These are phyloP conservation scores for Orthonevra nobilis DNA, from an alignment of 2,888 invertebrate genomes.

Conservation along the genomic window DNA sequence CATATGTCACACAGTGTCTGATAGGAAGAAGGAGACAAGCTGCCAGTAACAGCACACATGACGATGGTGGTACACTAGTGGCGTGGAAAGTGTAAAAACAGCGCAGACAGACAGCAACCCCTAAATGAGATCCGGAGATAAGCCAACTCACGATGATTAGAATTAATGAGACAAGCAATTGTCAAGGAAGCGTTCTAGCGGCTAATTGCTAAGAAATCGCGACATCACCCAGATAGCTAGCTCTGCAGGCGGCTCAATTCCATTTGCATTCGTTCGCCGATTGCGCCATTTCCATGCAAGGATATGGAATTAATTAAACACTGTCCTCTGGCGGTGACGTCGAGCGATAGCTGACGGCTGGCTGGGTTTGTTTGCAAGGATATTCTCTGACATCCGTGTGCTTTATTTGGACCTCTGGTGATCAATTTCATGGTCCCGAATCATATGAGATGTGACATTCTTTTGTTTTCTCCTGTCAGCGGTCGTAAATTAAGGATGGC, in stretches of 20 bases:
- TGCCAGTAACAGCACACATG: constrained; percentile 52
- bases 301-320: constrained; percentile 62
- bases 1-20: constrained; percentile 37
- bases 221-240: constrained; percentile 47
- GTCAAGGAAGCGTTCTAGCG: constrained; percentile 68
- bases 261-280: constrained; percentile 60
- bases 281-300: constrained; percentile 53
- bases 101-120: constrained; percentile 45
- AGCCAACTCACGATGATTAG: constrained; percentile 69
- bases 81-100: constrained; percentile 20
- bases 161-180: constrained; percentile 71
- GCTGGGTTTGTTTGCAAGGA: no score
- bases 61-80: constrained; percentile 38
- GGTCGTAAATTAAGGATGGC: constrained; percentile 48
- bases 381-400: constrained; percentile 7
- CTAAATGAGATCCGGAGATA: constrained; percentile 65
- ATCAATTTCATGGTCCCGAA: constrained; percentile 54
- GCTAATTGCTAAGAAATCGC: constrained; percentile 70
- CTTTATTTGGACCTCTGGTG: constrained; percentile 47
- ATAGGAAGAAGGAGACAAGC: constrained; percentile 31
- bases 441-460: constrained; percentile 43
- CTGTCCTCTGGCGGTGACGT: constrained; percentile 40
- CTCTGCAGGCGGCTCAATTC: constrained; percentile 38
- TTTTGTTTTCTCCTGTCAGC: not conserved
- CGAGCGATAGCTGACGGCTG: constrained; percentile 31